Base-by-base conservation (phyloP, 2,113 vertebrate genomes). In the Cephalopholis sonnerati region DNA sequence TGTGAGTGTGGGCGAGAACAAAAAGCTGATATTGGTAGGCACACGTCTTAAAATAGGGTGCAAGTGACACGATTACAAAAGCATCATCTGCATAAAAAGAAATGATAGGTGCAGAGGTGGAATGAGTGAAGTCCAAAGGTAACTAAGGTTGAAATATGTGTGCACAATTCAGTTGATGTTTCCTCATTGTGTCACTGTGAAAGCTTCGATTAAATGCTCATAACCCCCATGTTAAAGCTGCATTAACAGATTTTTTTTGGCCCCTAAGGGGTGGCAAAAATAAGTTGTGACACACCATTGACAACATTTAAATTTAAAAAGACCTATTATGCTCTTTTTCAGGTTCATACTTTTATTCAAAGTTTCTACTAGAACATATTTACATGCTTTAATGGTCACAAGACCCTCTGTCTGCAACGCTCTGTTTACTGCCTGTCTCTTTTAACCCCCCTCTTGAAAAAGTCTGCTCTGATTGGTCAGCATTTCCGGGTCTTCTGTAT, bases 1-100 rank as follows among this genome's bases (percentile, higher is more conserved):
- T 70, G 61, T 25, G 68, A 82, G 36, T 20, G 74, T 63, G 67
- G 62, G 69, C 4, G 67, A 53, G 57, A 58, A 75, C 27, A 71
- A 46, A 68, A 78, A 62, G 46, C 44, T 18, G 6, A 65, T 66
- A 55, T 63, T 79, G 2, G 61, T 36, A 7, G 39, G 39, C 17
- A 22, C 24, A 5, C 25, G 8, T 39, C 66, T 77, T 63, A 32
- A 79, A 73, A 12, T 81, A 25, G 24, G 7, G 24, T 61, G 36
- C 16, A 18, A 58, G 62, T 7, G 64, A 41, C 27, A 36, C 2
- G 4, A 71, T 67, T 55, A 64, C 59, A 76, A 77, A 74, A 44
- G 50, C 66, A 46, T 72, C 29, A 65, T 77, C 63, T 81, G 51
- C 20, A 78, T 77, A 7, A 20, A 72, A 13, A 39, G 62, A 51